These are phyloP conservation scores for Trichogramma dendrolimi DNA, from an alignment of 2,888 invertebrate genomes.

Conservation along the genomic window DNA sequence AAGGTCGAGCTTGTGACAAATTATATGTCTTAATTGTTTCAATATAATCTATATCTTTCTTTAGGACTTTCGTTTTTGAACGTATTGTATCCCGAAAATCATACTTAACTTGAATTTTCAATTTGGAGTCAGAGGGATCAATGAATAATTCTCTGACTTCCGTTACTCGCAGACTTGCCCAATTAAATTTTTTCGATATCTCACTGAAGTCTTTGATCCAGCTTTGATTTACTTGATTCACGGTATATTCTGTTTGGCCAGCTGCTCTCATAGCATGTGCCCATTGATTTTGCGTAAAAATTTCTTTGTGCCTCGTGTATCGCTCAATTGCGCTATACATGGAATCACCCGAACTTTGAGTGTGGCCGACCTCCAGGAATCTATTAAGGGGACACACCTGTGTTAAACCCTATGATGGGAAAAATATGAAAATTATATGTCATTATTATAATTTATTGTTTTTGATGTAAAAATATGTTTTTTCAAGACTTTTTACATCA, in stretches of 20 bases:
- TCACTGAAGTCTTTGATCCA: background rate
- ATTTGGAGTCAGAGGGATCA: background rate
- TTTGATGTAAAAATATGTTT: too few species aligned
- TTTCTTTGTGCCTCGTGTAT: background rate
- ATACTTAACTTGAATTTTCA: background rate
- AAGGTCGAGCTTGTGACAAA: background rate
- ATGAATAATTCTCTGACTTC: background rate
- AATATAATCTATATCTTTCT: background rate
- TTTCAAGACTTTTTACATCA: too few species aligned
- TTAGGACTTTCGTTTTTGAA: background rate
- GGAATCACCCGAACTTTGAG: background rate
- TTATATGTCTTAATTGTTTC: background rate
- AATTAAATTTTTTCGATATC: background rate
- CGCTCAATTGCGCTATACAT: background rate
- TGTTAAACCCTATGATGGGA: too few species aligned
- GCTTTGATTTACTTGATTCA: background rate
- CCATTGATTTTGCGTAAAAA: constrained; percentile 1
- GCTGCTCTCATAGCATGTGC: background rate
- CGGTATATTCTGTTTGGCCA: background rate
- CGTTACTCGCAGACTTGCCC: too few species aligned
- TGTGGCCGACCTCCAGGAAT: constrained; percentile 2
- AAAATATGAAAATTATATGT: too few species aligned
- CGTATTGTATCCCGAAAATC: constrained; percentile 1
- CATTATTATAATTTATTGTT: too few species aligned
- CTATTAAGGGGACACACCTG: background rate